Evolutionary conservation across 2,113 vertebrate species (phyloP).

Genomic region (Rhabdornis inornatus): DNA sequence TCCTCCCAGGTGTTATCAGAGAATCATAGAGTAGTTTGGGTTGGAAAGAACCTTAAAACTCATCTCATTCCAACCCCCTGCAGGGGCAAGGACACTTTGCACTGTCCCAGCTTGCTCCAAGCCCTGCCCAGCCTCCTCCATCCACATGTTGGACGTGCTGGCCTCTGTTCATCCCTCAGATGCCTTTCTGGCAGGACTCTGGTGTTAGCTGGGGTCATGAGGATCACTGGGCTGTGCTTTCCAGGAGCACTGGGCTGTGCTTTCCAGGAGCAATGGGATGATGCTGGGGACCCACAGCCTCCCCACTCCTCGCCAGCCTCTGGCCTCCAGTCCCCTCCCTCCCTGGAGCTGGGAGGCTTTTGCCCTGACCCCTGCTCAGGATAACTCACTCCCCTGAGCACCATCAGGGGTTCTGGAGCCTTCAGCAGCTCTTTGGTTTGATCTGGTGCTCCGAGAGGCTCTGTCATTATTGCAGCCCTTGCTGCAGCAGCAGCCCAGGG

Average conservation of each 20-base stretch:
- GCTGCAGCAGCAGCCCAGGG: not conserved
- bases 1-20: not conserved
- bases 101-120: not conserved
- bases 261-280: fast-evolving
- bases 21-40: not conserved
- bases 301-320: not conserved
- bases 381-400: not conserved
- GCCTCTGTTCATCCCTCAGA: fast-evolving
- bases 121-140: not conserved
- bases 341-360: not conserved
- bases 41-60: not conserved
- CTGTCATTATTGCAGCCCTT: fast-evolving
- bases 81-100: not conserved
- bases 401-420: not conserved
- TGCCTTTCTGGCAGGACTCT: not conserved
- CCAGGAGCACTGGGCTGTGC: fast-evolving
- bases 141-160: fast-evolving
- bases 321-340: too few species aligned
- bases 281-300: not conserved
- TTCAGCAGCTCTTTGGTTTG: not conserved
- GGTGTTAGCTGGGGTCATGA: not conserved
- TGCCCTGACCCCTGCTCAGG: not conserved
- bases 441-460: not conserved
- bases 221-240: not conserved
- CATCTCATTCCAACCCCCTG: not conserved